Percentiles rank a stretch among this genome's conserved stretches.
These are phyloP conservation scores for Paguma larvata DNA, from an alignment of 2,797 vertebrate genomes.

Conservation along the genomic window DNA sequence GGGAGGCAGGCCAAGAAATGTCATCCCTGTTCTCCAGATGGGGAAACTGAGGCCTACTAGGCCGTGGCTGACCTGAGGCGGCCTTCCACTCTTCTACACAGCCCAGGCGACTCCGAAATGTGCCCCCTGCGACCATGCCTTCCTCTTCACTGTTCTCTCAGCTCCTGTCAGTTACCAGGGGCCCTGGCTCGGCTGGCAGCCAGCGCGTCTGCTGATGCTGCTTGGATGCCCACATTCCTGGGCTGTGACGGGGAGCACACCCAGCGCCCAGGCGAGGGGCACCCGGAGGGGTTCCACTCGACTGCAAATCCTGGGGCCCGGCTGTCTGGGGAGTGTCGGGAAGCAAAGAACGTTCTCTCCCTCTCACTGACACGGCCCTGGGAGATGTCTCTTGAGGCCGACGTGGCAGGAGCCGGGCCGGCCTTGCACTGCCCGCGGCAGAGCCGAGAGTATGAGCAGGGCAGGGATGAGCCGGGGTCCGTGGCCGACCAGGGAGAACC, in stretches of 20 bases:
- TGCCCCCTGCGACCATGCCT: conserved; percentile 37
- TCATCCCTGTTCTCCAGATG: not conserved
- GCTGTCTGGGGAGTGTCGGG: conserved; percentile 68
- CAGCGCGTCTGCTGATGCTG: conserved; percentile 58
- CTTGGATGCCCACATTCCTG: conserved; percentile 73
- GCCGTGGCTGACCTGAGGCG: not conserved
- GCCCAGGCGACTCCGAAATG: conserved; percentile 47
- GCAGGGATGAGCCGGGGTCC: not conserved
- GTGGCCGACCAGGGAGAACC: not conserved
- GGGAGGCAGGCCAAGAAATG: not conserved
- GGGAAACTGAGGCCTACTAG: not conserved
- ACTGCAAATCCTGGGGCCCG: conserved; percentile 61
- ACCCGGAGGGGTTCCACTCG: conserved; percentile 65
- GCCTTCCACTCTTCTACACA: conserved; percentile 68
- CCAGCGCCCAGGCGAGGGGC: conserved; percentile 24
- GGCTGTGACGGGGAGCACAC: conserved; percentile 56
- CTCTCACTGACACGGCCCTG: not conserved
- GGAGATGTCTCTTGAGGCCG: not conserved
- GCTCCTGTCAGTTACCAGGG: conserved; percentile 58
- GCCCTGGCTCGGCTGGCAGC: conserved; percentile 63
- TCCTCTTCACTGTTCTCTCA: conserved; percentile 28
- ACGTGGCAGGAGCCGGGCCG: not conserved
- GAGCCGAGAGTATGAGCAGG: not conserved
- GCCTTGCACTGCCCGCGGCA: not conserved
- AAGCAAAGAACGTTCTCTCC: conserved; percentile 42